Evolutionary conservation across 2,113 vertebrate species (phyloP).

Genomic region (Phalacrocorax pelagicus): DNA sequence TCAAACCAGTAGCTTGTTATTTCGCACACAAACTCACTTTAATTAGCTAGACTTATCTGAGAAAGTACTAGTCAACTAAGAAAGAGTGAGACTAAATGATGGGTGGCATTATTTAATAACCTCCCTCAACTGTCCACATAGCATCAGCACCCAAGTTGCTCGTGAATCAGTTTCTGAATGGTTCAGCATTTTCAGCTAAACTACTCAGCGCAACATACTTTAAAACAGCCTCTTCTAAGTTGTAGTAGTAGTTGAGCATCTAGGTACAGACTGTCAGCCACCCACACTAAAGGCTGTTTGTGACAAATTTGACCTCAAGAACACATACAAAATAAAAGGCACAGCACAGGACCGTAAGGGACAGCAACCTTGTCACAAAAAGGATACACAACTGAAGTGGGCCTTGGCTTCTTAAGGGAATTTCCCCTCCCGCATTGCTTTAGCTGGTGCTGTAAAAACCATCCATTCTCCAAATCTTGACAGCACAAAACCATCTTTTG

Average conservation of each 20-base stretch:
- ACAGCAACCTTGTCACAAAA: neutral
- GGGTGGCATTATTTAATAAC: neutral
- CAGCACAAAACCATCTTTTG: neutral
- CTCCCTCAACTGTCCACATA: neutral
- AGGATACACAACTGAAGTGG: neutral
- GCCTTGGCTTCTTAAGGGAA: neutral
- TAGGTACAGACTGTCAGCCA: neutral
- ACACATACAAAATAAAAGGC: neutral
- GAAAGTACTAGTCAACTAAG: neutral
- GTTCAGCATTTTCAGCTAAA: neutral
- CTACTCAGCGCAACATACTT: neutral
- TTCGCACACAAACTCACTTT: neutral
- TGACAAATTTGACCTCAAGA: neutral
- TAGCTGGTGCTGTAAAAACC: neutral
- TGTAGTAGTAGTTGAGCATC: neutral
- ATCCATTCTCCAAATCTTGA: neutral
- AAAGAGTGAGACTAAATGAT: neutral
- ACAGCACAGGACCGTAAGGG: neutral
- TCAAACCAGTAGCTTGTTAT: neutral
- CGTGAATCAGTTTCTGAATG: neutral
- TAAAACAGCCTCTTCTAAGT: neutral
- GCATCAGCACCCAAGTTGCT: rapidly evolving
- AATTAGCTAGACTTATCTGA: neutral
- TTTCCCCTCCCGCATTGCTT: neutral
- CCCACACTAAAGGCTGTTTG: neutral